Evolutionary conservation across 2,113 vertebrate genomes (phyloP), one percentile per base, ranked within the genome.

Genomic region (Nettapus auritus): DNA sequence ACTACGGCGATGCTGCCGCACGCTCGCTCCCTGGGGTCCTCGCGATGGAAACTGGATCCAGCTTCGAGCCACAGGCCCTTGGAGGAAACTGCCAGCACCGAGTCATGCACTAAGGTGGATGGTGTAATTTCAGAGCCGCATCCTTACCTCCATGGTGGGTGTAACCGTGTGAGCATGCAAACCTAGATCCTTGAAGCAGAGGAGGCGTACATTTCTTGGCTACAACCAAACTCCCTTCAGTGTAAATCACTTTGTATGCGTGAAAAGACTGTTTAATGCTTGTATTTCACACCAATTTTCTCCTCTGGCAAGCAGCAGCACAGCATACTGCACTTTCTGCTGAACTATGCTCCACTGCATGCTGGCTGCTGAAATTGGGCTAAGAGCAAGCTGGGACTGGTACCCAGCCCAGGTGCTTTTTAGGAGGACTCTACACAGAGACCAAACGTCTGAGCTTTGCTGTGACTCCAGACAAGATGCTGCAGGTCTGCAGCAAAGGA

Each of bases 211-310:
- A 68, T 90, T 94, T 84, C 33, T 82, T 57, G 38, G 33, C 33
- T 84, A 73, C 86, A 93, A 56, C 12, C 16, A 71, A 90, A 70
- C 34, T 38, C 80, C 22, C 62, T 81, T 68, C 64, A 79, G 66
- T 28, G 38, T 33, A 82, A 93, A 90, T 87, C 73, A 50, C 36
- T 87, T 75, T 9, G 69, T 12, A 17, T 64, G 48, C 2, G 8
- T 36, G 69, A 79, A 89, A 92, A 90, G 60, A 59, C 73, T 44
- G 5, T 74, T 85, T 74, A 88, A 89, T 88, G 75, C 36, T 66
- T 69, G 33, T 42, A 70, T 26, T 83, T 77, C 16, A 69, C 28
- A 64, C 22, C 68, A 42, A 62, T 79, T 91, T 67, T 36, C 28
- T 75, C 64, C 66, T 62, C 44, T 83, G 68, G 67, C 79, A 91